These are phyloP conservation scores for Bradypodion ventrale DNA, from an alignment of 2,797 vertebrate genomes.

Conservation along the genomic window DNA sequence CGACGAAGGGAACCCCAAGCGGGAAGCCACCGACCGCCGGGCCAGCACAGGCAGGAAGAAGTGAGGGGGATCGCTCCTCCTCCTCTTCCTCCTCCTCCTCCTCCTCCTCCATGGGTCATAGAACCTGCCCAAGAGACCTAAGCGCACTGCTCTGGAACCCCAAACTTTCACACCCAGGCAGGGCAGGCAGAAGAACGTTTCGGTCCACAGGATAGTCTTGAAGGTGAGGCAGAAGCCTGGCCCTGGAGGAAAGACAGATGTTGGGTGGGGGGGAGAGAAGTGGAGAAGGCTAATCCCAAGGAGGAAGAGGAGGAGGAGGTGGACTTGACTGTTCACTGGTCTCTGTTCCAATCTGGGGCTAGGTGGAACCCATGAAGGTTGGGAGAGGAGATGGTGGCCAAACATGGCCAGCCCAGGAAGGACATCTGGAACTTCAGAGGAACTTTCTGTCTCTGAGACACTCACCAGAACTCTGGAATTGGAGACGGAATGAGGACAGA, in stretches of 20 bases:
- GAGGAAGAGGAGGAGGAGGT: too few relatives aligned
- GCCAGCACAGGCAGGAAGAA: slow-evolving; percentile 88
- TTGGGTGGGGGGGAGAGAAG: background rate
- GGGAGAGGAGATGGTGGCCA: rapidly evolving
- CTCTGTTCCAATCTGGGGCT: background rate
- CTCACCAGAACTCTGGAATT: background rate
- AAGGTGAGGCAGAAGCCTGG: background rate
- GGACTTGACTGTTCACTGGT: background rate
- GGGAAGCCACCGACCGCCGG: slow-evolving; percentile 78
- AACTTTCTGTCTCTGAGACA: background rate
- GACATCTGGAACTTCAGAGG: too few relatives aligned
- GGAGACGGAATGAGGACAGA: too few relatives aligned
- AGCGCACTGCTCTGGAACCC: background rate
- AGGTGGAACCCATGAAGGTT: background rate
- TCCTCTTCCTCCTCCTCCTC: too few relatives aligned
- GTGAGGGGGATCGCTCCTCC: slow-evolving; percentile 67
- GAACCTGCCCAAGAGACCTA: too few relatives aligned
- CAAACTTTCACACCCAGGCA: background rate
- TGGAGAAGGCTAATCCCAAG: background rate
- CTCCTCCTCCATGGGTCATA: background rate
- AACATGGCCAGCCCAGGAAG: background rate
- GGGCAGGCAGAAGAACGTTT: background rate
- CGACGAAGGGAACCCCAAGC: slow-evolving; percentile 79
- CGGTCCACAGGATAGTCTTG: background rate
- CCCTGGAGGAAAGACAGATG: background rate